Evolutionary conservation across 1,140 invertebrate genomes (phyloP).

Genomic region (Papilio xuthus): DNA sequence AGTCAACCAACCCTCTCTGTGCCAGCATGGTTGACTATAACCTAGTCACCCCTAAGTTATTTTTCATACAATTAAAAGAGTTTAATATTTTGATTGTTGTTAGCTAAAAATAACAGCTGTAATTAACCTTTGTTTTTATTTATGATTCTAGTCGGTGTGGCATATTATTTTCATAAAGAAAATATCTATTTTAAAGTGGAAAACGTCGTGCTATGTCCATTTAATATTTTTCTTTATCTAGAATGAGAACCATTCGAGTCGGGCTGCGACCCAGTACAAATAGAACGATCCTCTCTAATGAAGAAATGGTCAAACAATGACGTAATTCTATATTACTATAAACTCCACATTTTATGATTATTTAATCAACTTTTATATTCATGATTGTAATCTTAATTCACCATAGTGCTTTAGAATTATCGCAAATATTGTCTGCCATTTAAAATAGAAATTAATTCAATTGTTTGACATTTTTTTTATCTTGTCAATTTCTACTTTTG

Average conservation of each 20-base stretch:
- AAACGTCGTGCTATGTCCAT: conserved; percentile 18
- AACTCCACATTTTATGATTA: not conserved
- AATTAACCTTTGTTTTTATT: no score
- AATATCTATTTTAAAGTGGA: not conserved
- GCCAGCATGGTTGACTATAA: no score
- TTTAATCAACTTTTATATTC: not conserved
- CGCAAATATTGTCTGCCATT: not conserved
- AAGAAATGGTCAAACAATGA: conserved; percentile 39
- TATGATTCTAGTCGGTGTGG: not conserved
- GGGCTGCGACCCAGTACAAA: conserved; percentile 39
- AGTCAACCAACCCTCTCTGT: no score
- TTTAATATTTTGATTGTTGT: no score
- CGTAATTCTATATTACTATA: conserved; percentile 8
- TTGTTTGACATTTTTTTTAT: not conserved
- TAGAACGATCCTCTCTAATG: conserved; percentile 48
- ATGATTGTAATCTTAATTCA: conserved; percentile 4
- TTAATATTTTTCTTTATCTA: conserved; percentile 30
- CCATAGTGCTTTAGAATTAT: not conserved
- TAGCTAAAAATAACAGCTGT: no score
- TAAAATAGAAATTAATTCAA: no score
- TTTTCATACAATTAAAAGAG: no score
- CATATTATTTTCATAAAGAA: not conserved
- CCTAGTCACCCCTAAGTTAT: no score
- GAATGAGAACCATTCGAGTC: conserved; percentile 31
- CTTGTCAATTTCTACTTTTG: not conserved